Evolutionary conservation across 2,797 vertebrate species (phyloP).

Genomic region (Pristis pectinata): DNA sequence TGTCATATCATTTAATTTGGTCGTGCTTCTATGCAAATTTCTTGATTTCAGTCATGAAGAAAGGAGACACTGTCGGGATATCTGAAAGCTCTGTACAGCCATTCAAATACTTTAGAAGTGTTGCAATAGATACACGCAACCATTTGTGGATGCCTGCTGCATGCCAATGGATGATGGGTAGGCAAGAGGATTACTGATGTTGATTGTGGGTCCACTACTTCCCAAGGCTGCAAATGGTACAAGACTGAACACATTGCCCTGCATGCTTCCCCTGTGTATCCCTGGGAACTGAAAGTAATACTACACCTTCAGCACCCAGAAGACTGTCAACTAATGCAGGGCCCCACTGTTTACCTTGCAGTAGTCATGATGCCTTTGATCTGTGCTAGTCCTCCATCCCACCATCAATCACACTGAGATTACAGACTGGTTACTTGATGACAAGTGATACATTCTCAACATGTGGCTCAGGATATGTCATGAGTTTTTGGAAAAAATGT

Average conservation of each 20-base stretch:
- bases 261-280: background rate
- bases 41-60: background rate
- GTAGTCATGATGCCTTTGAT: background rate
- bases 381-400: background rate
- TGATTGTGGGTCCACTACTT: too few species aligned
- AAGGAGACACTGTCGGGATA: too few species aligned
- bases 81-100: too few species aligned
- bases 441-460: background rate
- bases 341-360: background rate
- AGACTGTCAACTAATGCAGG: background rate
- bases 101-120: too few species aligned
- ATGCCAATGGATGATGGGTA: too few species aligned
- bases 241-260: background rate
- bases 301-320: background rate
- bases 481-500: background rate
- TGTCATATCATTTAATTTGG: conserved; percentile 22
- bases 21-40: background rate
- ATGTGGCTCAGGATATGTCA: background rate
- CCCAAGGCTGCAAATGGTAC: background rate
- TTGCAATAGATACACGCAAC: too few species aligned
- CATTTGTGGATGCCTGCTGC: too few species aligned
- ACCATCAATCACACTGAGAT: background rate
- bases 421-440: background rate
- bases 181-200: too few species aligned
- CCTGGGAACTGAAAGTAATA: background rate